phyloP scores from a whole-genome alignment of 2,113 vertebrate genomes.

The Leptodactylus fuscus region DNA sequence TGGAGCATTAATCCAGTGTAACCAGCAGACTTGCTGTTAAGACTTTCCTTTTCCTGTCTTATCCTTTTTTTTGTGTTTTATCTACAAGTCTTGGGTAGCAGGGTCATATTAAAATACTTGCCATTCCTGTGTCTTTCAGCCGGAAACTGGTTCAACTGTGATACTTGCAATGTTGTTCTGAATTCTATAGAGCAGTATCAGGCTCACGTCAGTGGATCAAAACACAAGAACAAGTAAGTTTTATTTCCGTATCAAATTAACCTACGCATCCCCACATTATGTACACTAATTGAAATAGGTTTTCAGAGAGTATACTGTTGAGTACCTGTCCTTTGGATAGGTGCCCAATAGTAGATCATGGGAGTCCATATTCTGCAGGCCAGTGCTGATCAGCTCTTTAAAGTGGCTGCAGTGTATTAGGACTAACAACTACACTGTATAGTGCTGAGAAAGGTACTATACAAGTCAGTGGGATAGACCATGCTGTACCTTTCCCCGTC shows the following conservation, averaged over 20 bases:
- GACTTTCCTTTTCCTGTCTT: no score
- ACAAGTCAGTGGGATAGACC: no score
- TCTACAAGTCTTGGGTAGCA: neutral
- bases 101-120: constrained; percentile 60
- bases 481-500: no score
- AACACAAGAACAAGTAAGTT: constrained; percentile 98
- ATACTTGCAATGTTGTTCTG: constrained; percentile 90
- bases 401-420: no score
- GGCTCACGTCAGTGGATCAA: constrained; percentile 95
- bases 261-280: neutral
- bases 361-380: no score
- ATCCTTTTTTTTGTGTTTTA: neutral
- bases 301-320: no score
- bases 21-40: neutral
- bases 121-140: constrained; percentile 77
- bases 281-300: no score
- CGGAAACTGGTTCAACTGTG: constrained; percentile 92
- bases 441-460: no score
- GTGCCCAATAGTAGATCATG: no score
- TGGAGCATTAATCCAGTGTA: neutral
- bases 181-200: constrained; percentile 98
- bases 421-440: no score
- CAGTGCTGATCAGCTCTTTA: no score
- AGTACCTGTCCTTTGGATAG: no score
- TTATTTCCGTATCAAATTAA: neutral